A percentile compares a stretch with the other conserved stretches of the same genome.
phyloP scores from a whole-genome alignment of 2,888 invertebrate genomes.

The Stenodera caucasica region DNA sequence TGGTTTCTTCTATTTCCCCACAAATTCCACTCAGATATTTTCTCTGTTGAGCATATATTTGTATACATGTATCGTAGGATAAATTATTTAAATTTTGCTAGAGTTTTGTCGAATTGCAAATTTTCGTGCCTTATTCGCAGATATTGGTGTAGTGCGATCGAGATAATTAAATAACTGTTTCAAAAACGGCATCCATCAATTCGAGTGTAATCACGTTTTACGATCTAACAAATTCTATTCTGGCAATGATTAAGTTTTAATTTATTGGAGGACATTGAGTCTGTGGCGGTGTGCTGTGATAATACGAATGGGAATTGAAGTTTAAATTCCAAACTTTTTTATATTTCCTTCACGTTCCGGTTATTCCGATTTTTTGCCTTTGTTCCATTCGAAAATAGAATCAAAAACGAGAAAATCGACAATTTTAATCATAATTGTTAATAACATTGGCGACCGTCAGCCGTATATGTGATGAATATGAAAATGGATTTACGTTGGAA shows the following conservation, averaged over 20 bases:
- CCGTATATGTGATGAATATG: neutral
- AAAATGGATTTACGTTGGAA: too few relatives aligned
- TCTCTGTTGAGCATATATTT: neutral
- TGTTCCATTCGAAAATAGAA: too few relatives aligned
- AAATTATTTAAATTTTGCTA: neutral
- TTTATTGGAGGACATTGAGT: neutral
- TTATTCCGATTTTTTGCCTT: too few relatives aligned
- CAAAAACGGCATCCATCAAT: neutral
- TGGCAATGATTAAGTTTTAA: constrained; percentile 12
- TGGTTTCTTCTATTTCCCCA: constrained; percentile 1
- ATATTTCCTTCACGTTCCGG: neutral
- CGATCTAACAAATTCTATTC: constrained; percentile 9
- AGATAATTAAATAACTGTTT: neutral
- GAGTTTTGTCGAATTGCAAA: too few relatives aligned
- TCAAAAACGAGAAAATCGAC: too few relatives aligned
- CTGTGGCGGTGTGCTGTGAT: neutral
- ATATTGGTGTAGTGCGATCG: too few relatives aligned
- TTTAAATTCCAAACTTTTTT: neutral
- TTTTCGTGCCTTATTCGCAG: too few relatives aligned
- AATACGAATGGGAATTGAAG: neutral
- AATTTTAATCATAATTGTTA: neutral
- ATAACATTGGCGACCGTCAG: neutral
- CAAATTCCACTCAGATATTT: neutral
- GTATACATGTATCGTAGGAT: neutral
- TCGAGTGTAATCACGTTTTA: neutral